phyloP scores from a whole-genome alignment of 2,113 vertebrate species.

The Porphyrio hochstetteri region DNA sequence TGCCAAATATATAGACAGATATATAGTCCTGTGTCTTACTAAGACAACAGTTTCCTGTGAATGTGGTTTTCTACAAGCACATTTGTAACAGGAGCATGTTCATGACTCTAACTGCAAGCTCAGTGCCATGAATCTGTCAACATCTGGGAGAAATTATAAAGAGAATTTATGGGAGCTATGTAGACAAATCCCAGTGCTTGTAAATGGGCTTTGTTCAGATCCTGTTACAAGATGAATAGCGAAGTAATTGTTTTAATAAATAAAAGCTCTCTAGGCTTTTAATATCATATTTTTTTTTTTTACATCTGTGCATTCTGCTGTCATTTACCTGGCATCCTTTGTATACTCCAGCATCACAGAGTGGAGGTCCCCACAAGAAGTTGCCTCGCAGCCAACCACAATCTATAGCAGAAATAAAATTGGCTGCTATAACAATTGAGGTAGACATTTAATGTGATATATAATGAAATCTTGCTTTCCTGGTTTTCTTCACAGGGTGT shows the following conservation, averaged over 20 bases:
- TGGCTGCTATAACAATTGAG: background rate
- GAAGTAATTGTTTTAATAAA: slow-evolving; percentile 30
- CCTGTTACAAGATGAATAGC: background rate
- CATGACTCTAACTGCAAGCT: background rate
- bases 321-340: slow-evolving; percentile 91
- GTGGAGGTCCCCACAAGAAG: slow-evolving; percentile 94
- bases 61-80: background rate
- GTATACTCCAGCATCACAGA: slow-evolving; percentile 95
- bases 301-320: background rate
- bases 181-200: slow-evolving; percentile 26
- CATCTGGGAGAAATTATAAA: slow-evolving; percentile 10
- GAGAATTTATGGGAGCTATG: background rate
- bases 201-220: background rate
- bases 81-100: background rate
- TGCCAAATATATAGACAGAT: background rate
- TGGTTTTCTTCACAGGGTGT: background rate
- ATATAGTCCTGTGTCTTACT: background rate
- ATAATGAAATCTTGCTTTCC: background rate
- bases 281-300: background rate
- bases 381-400: slow-evolving; percentile 95
- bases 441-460: background rate
- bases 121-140: background rate
- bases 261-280: background rate
- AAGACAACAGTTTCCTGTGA: background rate
- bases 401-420: slow-evolving; percentile 81